Conservation (phyloP, 2,113 vertebrate species). For the Leptocoma aspasia region DNA sequence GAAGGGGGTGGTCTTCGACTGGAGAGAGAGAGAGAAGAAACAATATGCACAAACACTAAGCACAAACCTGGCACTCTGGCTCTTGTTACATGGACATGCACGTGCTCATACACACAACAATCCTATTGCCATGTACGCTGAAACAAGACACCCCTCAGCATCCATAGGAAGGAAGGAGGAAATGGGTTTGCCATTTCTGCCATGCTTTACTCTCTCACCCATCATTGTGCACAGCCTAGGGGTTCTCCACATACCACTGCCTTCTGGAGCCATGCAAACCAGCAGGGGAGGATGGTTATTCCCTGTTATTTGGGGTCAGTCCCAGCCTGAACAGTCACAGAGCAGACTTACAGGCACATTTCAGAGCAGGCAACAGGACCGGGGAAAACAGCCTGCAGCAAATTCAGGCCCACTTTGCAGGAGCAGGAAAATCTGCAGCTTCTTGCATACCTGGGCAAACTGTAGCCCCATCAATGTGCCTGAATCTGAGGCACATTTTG, state of each 20-base stretch:
- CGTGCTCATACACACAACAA: neutral
- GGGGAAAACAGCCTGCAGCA: neutral
- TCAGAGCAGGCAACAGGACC: neutral
- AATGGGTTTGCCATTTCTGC: neutral
- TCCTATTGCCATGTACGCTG: rapidly evolving
- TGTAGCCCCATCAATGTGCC: neutral
- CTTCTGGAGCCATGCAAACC: neutral
- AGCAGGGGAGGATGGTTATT: neutral
- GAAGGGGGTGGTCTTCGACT: constrained; percentile 82
- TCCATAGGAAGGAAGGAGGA: neutral
- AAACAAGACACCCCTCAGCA: neutral
- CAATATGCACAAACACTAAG: constrained; percentile 9
- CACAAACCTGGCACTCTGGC: neutral
- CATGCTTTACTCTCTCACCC: neutral
- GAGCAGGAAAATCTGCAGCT: neutral
- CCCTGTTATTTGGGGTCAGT: neutral
- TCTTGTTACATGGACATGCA: neutral
- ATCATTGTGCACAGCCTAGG: neutral
- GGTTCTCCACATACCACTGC: neutral
- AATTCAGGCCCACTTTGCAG: neutral
- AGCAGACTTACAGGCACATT: neutral
- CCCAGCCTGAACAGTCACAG: neutral
- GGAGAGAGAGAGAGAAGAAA: constrained; percentile 71
- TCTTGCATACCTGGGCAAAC: neutral
- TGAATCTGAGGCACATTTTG: neutral